Evolutionary conservation across 2,888 invertebrate genomes (phyloP), one percentile per base, ranked within the genome.

Genomic region (Cataglyphis albicans): DNA sequence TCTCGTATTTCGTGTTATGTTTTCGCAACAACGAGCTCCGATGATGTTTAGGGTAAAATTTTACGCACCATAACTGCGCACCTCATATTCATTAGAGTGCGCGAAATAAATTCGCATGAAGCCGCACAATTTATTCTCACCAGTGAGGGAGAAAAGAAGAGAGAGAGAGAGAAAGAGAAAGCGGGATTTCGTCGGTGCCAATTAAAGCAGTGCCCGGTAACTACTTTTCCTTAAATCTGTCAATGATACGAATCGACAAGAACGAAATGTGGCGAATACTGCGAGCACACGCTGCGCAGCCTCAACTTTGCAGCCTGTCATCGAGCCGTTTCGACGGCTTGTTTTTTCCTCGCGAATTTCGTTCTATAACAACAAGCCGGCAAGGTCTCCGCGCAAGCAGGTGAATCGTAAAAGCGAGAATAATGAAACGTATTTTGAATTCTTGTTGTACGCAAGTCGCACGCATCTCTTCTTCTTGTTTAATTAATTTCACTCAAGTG

Each of bases 211-310:
- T 70, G 80, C 80, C 72, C 82, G 63, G 21, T 21, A 21, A 21
- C 21, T 21, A 0, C 84, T 88, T 81, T 90, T 89, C 83, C 87
- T 80, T 90, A 90, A 90, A 90, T 90, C 90, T 90, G 90, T 89
- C 90, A 87, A 83, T 85, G 90, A 90, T 90, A 90, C 83, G 74
- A 68, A 90, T 90, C 90, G 84, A 90, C 88, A 90, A 74, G 88
- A 64, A 57, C 86, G 74, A 76, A 65, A 76, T 44, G 44, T 67
- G 38, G 57, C 32, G 67, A 76, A 76, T 76, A 35, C 32, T 6
- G 10, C 52, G 52, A 25, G 76, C n/a, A 57, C 32, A 3, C 4
- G 15, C 18, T 67, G 1, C 25, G 25, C 25, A 25, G 25, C 25
- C 52, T 65, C 12, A 67, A 68, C 80, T 35, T 52, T 44, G 35